Percentiles rank a stretch among this genome's conserved stretches.
These are phyloP conservation scores for Muscicapa striata DNA, from an alignment of 2,797 vertebrate species.

Conservation along the genomic window DNA sequence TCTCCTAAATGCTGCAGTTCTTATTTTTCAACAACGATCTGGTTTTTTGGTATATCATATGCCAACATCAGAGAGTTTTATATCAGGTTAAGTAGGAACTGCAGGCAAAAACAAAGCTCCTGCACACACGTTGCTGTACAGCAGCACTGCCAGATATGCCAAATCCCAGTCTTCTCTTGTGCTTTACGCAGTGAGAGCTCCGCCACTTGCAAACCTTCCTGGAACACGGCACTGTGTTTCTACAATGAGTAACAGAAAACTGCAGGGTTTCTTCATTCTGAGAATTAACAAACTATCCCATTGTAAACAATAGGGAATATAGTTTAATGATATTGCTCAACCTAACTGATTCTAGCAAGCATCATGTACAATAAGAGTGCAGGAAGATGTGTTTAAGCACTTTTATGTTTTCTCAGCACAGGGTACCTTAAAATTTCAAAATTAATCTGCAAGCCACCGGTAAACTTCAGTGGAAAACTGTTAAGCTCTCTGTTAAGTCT, in stretches of 20 bases:
- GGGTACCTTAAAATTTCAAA: neutral
- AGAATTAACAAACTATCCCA: conserved; percentile 4
- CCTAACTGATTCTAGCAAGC: conserved; percentile 15
- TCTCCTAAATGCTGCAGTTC: conserved; percentile 34
- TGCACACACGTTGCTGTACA: neutral
- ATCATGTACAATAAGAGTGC: neutral
- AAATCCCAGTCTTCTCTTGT: conserved; percentile 16
- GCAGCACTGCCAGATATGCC: conserved; percentile 2
- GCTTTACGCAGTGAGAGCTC: neutral
- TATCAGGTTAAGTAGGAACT: neutral
- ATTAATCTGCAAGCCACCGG: neutral
- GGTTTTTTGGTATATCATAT: neutral
- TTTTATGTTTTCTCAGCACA: neutral
- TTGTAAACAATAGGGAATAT: neutral
- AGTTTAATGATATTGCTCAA: conserved; percentile 17
- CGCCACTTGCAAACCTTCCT: conserved; percentile 3
- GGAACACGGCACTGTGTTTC: neutral
- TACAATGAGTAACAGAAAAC: neutral
- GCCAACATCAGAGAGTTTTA: conserved; percentile 33
- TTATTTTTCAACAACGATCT: conserved; percentile 43
- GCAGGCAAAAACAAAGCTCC: conserved; percentile 42
- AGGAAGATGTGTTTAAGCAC: neutral
- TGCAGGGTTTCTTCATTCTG: conserved; percentile 35
- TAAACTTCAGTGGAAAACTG: neutral
- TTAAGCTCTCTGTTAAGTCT: neutral